These are phyloP conservation scores for Fissipunctia ypsillon DNA, from an alignment of 2,888 invertebrate genomes.

Conservation along the genomic window DNA sequence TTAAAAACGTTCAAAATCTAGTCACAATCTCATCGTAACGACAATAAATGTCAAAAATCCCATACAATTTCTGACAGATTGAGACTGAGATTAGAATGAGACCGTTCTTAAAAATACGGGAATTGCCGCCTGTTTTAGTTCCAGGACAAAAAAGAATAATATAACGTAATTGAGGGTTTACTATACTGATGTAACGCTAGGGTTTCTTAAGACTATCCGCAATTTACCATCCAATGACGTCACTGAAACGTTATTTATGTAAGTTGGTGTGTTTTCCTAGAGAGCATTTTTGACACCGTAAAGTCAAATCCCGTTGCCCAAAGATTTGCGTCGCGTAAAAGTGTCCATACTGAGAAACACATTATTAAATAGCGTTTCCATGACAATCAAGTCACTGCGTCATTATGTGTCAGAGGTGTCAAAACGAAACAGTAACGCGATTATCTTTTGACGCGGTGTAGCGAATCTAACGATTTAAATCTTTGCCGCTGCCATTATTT, in stretches of 20 bases:
- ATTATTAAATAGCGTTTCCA: not conserved
- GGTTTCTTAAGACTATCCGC: not conserved
- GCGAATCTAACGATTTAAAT: not conserved
- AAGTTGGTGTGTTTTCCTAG: not conserved
- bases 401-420: too few relatives aligned
- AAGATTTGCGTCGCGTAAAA: not conserved
- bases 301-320: not conserved
- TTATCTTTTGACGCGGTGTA: not conserved
- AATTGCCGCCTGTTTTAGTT: too few relatives aligned
- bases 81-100: too few relatives aligned
- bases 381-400: not conserved
- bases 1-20: too few relatives aligned
- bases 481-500: not conserved
- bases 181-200: not conserved
- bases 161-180: not conserved
- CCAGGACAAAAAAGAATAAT: not conserved
- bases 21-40: too few relatives aligned
- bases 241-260: not conserved
- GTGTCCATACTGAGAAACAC: not conserved
- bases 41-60: too few relatives aligned
- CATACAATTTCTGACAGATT: too few relatives aligned
- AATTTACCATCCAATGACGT: not conserved
- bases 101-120: too few relatives aligned
- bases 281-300: not conserved
- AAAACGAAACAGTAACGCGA: not conserved